Evolutionary conservation across 2,888 invertebrate species (phyloP).

Genomic region (Holacanthella duospinosa): DNA sequence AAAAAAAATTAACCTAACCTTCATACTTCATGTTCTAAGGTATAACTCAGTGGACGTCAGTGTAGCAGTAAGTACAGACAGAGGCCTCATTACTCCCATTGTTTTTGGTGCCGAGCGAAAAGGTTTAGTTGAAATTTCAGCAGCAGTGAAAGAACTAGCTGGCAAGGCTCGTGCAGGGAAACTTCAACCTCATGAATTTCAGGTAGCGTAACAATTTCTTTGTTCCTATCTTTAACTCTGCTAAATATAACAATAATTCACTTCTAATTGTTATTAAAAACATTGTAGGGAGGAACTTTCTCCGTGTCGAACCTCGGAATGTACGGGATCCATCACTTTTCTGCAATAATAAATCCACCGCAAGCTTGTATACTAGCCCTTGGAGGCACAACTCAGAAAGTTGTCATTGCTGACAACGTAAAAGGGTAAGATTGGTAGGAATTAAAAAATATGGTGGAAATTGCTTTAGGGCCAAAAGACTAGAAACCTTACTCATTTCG

Average conservation of each 20-base stretch:
- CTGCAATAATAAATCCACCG: constrained; percentile 92
- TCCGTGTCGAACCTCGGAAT: constrained; percentile 91
- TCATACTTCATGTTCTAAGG: constrained; percentile 46
- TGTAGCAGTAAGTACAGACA: constrained; percentile 91
- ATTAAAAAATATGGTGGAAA: background rate
- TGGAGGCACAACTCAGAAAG: constrained; percentile 64
- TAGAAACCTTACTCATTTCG: no score
- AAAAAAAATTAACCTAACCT: background rate
- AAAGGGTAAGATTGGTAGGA: constrained; percentile 78
- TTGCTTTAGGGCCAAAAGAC: background rate
- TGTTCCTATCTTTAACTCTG: no score
- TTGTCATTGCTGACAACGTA: constrained; percentile 61
- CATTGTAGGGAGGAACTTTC: constrained; percentile 71
- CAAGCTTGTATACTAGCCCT: constrained; percentile 85
- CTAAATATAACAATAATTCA: background rate
- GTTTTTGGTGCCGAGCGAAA: constrained; percentile 81
- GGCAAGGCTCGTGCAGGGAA: constrained; percentile 77
- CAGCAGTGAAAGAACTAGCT: constrained; percentile 67
- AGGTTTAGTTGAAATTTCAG: constrained; percentile 73
- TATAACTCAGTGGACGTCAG: constrained; percentile 87
- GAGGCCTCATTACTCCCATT: constrained; percentile 93
- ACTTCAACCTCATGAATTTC: constrained; percentile 85
- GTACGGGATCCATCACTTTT: constrained; percentile 80
- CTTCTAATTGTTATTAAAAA: background rate
- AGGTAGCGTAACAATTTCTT: constrained; percentile 42